Evolutionary conservation across 1,140 invertebrate species (phyloP), one percentile per base, ranked within the genome.

Genomic region (Pogonus chalceus): DNA sequence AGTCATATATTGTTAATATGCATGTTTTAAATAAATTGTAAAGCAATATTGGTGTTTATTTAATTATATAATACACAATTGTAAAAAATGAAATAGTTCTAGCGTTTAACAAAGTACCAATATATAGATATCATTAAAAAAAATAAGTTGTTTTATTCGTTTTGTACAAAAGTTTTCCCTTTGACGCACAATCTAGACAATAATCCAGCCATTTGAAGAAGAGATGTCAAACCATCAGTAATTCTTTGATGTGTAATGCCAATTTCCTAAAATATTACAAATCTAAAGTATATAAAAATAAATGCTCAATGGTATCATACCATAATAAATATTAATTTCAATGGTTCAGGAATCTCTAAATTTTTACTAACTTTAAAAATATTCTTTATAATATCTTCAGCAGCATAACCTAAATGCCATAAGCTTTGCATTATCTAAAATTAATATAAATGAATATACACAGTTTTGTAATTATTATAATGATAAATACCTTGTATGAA

Each of bases 351-450:
- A 58, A 92, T 83, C 37, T 82, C 77, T 60, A 92, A 76, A 62
- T 82, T 88, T 75, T 98, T 98, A 67, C 86, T 85, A 10, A 98
- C 92, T 61, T 90, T 82, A 69, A 97, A 97, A 48, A 98, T 85
- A 70, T 95, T 98, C 52, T 82, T 83, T 57, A 99, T 90, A 39
- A 99, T 91, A 76, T 99, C 96, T 72, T 98, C 93, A 1, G 92
- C 79, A 1, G 93, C 92, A 72, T 98, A 98, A 1, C 96, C 96
- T 51, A 96, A 75, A 65, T 84, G 85, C 86, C 90, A 96, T 20
- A 98, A 74, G 69, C 93, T 86, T 12, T 82, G 77, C 64, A 98
- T 80, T 23, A 93, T 81, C 80, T 87, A 59, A 18, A 69, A 63
- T 60, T 50, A 26, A 24, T 43, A 50, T 35, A 43, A 52, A 49